Base-by-base conservation (phyloP, 2,888 invertebrate genomes). In the Diploptera punctata region DNA sequence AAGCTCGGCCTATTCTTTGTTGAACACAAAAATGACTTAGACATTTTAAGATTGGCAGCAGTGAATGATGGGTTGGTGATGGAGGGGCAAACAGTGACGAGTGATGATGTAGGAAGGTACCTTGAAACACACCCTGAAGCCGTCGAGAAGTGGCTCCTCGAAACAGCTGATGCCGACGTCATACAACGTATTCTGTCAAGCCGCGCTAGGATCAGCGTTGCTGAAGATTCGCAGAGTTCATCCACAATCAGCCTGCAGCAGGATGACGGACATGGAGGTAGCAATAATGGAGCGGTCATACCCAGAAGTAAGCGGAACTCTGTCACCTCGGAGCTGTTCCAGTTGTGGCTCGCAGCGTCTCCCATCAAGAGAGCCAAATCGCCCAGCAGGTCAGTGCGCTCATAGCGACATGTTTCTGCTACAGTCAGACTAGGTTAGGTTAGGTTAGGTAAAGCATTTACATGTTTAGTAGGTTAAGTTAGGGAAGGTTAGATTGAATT, bases 271-370 rank as follows among this genome's bases (percentile, higher is more conserved):
- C 33, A 13, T 4, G 62, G 52, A 13, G 16, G 29, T 19, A n/a
- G n/a, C 38, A 31, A 21, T 38, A 57, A 33, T 21, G 67, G 70
- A 4, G 75, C 67, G 16, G 49, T 73, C 38, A 73, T 75, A 10
- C 73, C 75, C 24, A 68, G 75, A 33, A 73, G 73, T 49, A 81
- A 81, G 76, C 75, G 93, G 74, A 91, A 92, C 60, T 93, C 93
- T 60, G 91, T 93, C 76, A 93, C 93, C 57, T 93, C 93, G 76
- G 94, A 95, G 81, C 86, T 95, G 75, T 94, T 94, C 83, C 94
- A 94, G 80, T 87, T 91, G 76, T 95, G 94, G 94, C 84, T 94
- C 80, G 89, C 93, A 43, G 90, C 93, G 33, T 92, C 93, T 67
- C 93, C 93, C 5, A 86, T 90, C 80, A 90, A 91, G 87, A 89